These are phyloP conservation scores for Sarcophaga carnaria DNA, from an alignment of 2,888 invertebrate species.

Conservation along the genomic window DNA sequence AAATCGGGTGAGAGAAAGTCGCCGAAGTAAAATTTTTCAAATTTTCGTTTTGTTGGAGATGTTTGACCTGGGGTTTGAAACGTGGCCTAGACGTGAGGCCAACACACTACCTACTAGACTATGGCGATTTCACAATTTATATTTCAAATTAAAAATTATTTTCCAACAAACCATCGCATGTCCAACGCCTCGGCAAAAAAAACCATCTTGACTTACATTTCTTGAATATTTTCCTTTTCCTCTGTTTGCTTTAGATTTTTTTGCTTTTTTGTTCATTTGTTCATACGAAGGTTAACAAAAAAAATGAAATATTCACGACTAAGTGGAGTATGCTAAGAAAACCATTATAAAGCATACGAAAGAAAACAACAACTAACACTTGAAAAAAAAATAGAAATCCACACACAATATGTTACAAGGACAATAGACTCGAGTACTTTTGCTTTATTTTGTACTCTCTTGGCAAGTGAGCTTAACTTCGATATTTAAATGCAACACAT, in stretches of 20 bases:
- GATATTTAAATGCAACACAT: not conserved
- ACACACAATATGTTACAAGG: slow-evolving; percentile 38
- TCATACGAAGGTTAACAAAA: not conserved
- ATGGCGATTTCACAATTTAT: too few relatives aligned
- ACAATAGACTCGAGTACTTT: slow-evolving; percentile 32
- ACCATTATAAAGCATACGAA: not conserved
- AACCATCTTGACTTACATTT: not conserved
- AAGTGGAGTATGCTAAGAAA: not conserved
- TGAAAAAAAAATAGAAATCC: not conserved
- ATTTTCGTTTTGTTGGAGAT: too few relatives aligned
- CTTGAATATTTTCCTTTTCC: not conserved
- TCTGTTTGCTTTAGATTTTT: not conserved
- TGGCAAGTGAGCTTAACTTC: not conserved
- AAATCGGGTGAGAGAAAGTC: too few relatives aligned
- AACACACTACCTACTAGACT: too few relatives aligned
- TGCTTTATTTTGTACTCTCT: not conserved
- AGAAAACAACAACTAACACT: not conserved
- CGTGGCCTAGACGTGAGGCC: too few relatives aligned
- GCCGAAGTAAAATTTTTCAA: too few relatives aligned
- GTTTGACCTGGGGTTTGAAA: too few relatives aligned
- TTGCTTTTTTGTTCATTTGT: not conserved
- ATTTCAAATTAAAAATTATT: too few relatives aligned
- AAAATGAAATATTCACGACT: slow-evolving; percentile 36
- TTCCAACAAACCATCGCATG: too few relatives aligned
- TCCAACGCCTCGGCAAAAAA: too few relatives aligned